Base-by-base conservation (phyloP, 2,888 invertebrate genomes). In the Patella pellucida region DNA sequence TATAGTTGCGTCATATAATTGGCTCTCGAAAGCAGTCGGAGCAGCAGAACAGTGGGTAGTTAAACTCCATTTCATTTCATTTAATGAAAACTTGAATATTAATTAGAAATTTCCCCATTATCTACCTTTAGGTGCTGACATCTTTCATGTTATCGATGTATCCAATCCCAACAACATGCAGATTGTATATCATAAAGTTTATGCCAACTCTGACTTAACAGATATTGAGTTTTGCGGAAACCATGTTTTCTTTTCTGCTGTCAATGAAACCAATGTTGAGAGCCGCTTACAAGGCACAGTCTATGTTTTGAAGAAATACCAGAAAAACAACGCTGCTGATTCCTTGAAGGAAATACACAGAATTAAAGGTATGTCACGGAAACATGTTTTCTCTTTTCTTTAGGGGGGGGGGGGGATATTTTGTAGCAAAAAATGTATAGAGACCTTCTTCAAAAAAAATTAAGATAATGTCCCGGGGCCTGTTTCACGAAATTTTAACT, bases 211-310 rank as follows among this genome's bases (percentile, higher is more conserved):
- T 14, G 85, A 85, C 69, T 71, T 85, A 31, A 88, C 86, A 3
- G 87, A 86, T 71, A 83, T 88, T 11, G 85, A 83, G 70, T 76
- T 82, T 9, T 87, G 88, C 73, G 85, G 84, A 0, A 80, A 75
- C 11, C 72, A 82, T 73, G 78, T 86, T 16, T 84, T 84, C 73
- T 76, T 84, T 16, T 74, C 85, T 15, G 56, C 79, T 16, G 82
- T 83, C 76, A 84, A 85, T 73, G 16, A 62, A 3, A 75, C 78
- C 1, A 68, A 70, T 11, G 56, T 71, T 7, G 83, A 80, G 52
- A 68, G 78, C 9, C 83, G 84, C 3, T 11, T 23, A 62, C 7
- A 62, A 1, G 62, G 23, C 11, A 62, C 62, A 2, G 62, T 62
- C 1, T 62, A 62, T 62, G 62, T 62, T 62, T 23, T 62, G 19